A percentile compares a stretch with the other conserved stretches of the same genome.
Conservation (phyloP, 2,888 invertebrate genomes). For the Heliconius sara region DNA sequence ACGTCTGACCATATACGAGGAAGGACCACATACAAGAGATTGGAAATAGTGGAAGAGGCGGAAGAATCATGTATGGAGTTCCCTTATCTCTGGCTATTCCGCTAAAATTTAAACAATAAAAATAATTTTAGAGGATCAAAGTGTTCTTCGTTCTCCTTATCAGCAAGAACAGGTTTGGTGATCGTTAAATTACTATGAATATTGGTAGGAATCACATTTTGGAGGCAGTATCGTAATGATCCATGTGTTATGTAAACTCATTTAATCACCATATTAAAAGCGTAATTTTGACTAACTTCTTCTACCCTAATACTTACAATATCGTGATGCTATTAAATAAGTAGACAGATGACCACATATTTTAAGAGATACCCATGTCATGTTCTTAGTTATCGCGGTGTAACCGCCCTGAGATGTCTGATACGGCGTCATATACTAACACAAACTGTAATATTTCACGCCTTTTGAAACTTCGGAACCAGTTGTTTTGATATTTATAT, state of each 20-base stretch:
- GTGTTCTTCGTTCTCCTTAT: not conserved
- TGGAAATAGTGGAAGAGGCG: too few relatives aligned
- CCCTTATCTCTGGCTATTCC: too few relatives aligned
- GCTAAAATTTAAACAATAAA: too few relatives aligned
- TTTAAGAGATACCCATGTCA: conserved; percentile 6
- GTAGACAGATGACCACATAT: conserved; percentile 13
- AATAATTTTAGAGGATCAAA: too few relatives aligned
- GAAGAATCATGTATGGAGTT: too few relatives aligned
- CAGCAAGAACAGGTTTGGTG: not conserved
- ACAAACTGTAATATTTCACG: conserved; percentile 23
- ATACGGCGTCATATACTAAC: conserved; percentile 21
- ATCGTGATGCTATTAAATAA: conserved; percentile 13
- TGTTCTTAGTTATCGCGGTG: conserved; percentile 22
- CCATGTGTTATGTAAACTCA: not conserved
- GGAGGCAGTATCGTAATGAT: not conserved
- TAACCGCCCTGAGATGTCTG: conserved; percentile 21
- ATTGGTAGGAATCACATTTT: not conserved
- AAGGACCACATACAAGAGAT: too few relatives aligned
- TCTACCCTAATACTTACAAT: not conserved
- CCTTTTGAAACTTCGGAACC: conserved; percentile 4
- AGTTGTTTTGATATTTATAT: conserved; percentile 3
- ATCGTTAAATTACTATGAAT: not conserved
- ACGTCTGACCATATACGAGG: too few relatives aligned
- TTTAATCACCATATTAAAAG: not conserved
- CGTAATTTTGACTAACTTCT: too few relatives aligned